Conservation (phyloP, 2,113 vertebrate genomes). For the Archocentrus centrarchus region DNA sequence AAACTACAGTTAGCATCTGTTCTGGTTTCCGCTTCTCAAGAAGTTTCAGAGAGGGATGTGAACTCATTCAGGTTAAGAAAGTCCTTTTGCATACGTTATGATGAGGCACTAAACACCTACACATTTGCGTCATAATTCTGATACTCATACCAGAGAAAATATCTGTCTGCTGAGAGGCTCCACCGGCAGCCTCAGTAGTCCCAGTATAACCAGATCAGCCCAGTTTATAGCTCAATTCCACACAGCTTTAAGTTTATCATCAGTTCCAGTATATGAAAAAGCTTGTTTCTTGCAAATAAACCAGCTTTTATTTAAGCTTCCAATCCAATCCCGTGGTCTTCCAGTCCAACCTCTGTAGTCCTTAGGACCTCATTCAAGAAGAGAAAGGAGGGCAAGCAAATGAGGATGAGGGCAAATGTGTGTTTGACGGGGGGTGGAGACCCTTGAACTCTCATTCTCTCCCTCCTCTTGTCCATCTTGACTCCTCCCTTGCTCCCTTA, state of each 20-base stretch:
- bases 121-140: slow-evolving; percentile 48
- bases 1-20: neutral
- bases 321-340: slow-evolving; percentile 52
- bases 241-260: neutral
- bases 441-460: slow-evolving; percentile 49
- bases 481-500: slow-evolving; percentile 66
- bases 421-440: slow-evolving; percentile 22
- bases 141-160: slow-evolving; percentile 48
- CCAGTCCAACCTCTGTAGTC: slow-evolving; percentile 49
- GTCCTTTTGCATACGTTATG: slow-evolving; percentile 23
- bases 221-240: neutral
- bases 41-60: slow-evolving; percentile 23
- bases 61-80: slow-evolving; percentile 27
- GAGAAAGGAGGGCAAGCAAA: slow-evolving; percentile 15
- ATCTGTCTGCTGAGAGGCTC: neutral
- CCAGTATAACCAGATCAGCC: neutral
- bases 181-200: neutral
- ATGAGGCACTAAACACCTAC: slow-evolving; percentile 55
- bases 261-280: neutral
- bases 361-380: slow-evolving; percentile 38
- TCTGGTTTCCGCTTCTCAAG: slow-evolving; percentile 18
- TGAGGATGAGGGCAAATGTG: slow-evolving; percentile 38
- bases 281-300: slow-evolving; percentile 22
- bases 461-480: slow-evolving; percentile 34
- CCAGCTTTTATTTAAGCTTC: slow-evolving; percentile 7